Percentiles rank a stretch among this genome's conserved stretches.
phyloP scores from a whole-genome alignment of 2,113 vertebrate genomes.

The Misgurnus anguillicaudatus region DNA sequence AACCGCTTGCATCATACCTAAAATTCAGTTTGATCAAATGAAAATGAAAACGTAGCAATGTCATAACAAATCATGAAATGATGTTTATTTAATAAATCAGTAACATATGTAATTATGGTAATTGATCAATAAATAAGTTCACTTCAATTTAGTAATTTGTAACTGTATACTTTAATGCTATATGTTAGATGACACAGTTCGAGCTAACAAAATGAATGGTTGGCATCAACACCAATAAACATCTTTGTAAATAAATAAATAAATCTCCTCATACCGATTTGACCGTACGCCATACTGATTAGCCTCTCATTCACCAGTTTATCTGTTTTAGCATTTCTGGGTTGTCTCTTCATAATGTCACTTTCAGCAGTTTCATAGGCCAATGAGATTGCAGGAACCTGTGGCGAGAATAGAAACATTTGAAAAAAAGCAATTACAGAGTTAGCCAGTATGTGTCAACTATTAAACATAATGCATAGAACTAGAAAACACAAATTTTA shows the following conservation, averaged over 20 bases:
- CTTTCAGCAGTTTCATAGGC: constrained; percentile 93
- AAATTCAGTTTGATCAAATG: not conserved
- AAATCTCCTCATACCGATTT: constrained; percentile 77
- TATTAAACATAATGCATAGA: too few relatives aligned
- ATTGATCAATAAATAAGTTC: too few relatives aligned
- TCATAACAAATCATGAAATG: too few relatives aligned
- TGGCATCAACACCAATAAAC: not conserved
- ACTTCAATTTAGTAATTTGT: too few relatives aligned
- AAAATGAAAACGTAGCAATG: not conserved
- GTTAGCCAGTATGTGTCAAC: too few relatives aligned
- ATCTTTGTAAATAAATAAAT: not conserved
- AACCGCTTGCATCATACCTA: constrained; percentile 82
- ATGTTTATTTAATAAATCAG: too few relatives aligned
- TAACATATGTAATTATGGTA: too few relatives aligned
- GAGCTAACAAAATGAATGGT: not conserved
- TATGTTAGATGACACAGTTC: not conserved
- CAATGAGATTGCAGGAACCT: constrained; percentile 93
- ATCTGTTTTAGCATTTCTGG: constrained; percentile 87
- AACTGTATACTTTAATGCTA: not conserved
- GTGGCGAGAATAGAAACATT: constrained; percentile 4
- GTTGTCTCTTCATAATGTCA: constrained; percentile 97
- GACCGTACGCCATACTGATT: constrained; percentile 94
- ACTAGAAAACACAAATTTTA: too few relatives aligned
- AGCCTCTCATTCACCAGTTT: constrained; percentile 93
- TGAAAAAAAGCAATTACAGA: not conserved